Evolutionary conservation across 2,888 invertebrate species (phyloP).

Genomic region (Dendrolimus houi): DNA sequence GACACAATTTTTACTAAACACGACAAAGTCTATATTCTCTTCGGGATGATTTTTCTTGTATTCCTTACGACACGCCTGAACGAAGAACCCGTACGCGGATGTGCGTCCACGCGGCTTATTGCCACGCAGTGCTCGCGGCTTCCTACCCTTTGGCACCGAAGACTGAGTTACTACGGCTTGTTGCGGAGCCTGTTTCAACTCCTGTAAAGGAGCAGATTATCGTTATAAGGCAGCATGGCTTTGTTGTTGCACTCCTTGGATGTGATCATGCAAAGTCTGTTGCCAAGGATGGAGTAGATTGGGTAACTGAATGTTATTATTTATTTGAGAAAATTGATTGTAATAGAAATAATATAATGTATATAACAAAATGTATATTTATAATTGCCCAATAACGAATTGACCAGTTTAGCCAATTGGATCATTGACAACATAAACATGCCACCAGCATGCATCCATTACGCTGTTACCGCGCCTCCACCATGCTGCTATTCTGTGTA

Average conservation of each 20-base stretch:
- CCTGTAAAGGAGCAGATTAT: conserved; percentile 66
- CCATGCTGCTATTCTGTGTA: too few relatives aligned
- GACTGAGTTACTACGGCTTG: conserved; percentile 66
- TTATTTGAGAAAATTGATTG: too few relatives aligned
- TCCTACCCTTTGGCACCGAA: conserved; percentile 77
- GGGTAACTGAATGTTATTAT: too few relatives aligned
- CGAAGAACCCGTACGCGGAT: conserved; percentile 98
- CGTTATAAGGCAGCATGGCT: conserved; percentile 66
- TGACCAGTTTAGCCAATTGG: too few relatives aligned
- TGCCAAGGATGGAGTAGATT: conserved; percentile 71
- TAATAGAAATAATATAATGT: too few relatives aligned
- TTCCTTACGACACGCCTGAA: conserved; percentile 99
- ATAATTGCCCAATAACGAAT: conserved; percentile 6
- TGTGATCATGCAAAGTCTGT: conserved; percentile 60
- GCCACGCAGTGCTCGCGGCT: conserved; percentile 83
- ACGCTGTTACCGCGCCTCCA: too few relatives aligned
- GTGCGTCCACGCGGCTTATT: conserved; percentile 95
- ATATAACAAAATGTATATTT: too few relatives aligned
- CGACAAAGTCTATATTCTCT: conserved; percentile 97
- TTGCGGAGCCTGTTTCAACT: conserved; percentile 69
- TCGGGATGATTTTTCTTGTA: conserved; percentile 99
- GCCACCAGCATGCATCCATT: too few relatives aligned
- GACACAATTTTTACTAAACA: conserved; percentile 99
- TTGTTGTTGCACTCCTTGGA: conserved; percentile 66
- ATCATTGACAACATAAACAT: too few relatives aligned